Evolutionary conservation across 1,140 invertebrate genomes (phyloP).

Genomic region (Varroa destructor): DNA sequence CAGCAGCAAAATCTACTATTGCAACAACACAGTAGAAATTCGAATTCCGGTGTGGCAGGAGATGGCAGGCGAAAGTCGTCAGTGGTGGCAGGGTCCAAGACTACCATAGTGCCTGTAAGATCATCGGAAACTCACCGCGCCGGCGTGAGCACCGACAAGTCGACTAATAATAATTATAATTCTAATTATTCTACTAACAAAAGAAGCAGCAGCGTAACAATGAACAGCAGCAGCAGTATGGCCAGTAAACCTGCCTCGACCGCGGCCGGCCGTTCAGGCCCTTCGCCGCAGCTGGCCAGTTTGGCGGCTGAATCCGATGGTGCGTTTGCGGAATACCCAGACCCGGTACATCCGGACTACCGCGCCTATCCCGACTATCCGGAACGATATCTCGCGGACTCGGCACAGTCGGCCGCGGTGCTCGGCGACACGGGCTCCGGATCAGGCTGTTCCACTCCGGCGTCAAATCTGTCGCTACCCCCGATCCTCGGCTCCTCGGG

Average conservation of each 20-base stretch:
- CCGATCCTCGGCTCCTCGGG: not conserved
- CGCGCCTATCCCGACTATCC: conserved; percentile 1
- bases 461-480: conserved; percentile 10
- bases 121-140: conserved; percentile 25
- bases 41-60: conserved; percentile 26
- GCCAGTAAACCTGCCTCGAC: conserved; percentile 5
- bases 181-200: not conserved
- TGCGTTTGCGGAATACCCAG: not conserved
- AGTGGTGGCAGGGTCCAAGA: conserved; percentile 27
- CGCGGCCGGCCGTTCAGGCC: not conserved
- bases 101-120: conserved; percentile 27
- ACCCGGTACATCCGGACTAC: not conserved
- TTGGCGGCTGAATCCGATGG: not conserved
- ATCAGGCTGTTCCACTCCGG: conserved; percentile 23
- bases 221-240: not conserved
- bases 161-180: no score
- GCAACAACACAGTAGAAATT: not conserved
- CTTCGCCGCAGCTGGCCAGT: conserved; percentile 8
- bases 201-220: not conserved
- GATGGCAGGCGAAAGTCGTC: conserved; percentile 25
- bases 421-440: conserved; percentile 4
- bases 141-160: conserved; percentile 26
- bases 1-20: not conserved
- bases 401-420: conserved; percentile 13
- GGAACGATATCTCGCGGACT: conserved; percentile 15